These are phyloP conservation scores for Caenorhabditis briggsae DNA, from an alignment of 1,140 invertebrate species.

Conservation along the genomic window DNA sequence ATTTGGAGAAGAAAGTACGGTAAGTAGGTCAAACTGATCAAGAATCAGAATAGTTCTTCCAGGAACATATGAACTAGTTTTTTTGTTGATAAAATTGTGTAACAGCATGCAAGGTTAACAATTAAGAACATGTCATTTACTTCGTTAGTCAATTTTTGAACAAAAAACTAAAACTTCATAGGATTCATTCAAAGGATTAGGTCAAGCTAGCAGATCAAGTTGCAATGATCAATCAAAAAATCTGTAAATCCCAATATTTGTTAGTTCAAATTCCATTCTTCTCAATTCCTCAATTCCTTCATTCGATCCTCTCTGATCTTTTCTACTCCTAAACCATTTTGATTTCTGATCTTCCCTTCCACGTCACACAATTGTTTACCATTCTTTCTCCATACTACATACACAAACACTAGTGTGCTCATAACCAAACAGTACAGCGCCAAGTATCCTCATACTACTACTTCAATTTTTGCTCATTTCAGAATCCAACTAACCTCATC, in stretches of 20 bases:
- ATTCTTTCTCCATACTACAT: not conserved
- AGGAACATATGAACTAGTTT: not conserved
- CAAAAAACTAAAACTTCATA: too few species aligned
- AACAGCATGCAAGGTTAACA: too few species aligned
- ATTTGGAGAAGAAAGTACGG: conserved; percentile 20
- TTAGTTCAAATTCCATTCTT: conserved; percentile 4
- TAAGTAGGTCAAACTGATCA: conserved; percentile 44
- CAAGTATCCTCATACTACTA: not conserved
- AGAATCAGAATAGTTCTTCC: conserved; percentile 16
- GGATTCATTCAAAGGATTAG: not conserved
- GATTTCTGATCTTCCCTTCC: conserved; percentile 13
- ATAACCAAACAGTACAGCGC: conserved; percentile 8
- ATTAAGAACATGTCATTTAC: too few species aligned
- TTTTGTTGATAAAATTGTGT: not conserved
- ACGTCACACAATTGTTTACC: conserved; percentile 19
- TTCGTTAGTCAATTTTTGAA: too few species aligned
- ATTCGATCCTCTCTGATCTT: not conserved
- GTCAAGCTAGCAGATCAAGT: not conserved
- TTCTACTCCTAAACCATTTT: not conserved
- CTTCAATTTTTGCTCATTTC: not conserved
- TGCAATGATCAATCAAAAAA: conserved; percentile 12
- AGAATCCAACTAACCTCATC: conserved; percentile 9
- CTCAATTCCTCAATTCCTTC: not conserved
- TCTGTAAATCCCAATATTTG: conserved; percentile 5
- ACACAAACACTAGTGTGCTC: not conserved